Evolutionary conservation across 2,113 vertebrate genomes (phyloP).

Genomic region (Hypocryptadius cinnamomeus): DNA sequence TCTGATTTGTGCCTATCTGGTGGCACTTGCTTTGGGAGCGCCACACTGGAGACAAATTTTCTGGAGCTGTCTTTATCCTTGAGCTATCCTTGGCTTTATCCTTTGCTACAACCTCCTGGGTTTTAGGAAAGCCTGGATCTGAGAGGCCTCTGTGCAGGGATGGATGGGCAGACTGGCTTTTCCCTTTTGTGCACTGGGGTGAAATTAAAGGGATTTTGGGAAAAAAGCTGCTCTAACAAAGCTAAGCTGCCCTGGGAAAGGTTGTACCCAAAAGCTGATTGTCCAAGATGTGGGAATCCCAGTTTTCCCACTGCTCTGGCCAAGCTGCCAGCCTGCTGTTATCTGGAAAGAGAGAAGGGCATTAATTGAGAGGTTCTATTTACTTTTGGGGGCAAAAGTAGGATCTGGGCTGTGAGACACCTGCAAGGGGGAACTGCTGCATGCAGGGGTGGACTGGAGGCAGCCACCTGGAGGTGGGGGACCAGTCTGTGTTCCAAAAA

Average conservation of each 20-base stretch:
- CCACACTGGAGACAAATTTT: fast-evolving
- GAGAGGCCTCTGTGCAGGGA: neutral
- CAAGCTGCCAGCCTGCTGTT: neutral
- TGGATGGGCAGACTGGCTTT: neutral
- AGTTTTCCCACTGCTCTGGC: neutral
- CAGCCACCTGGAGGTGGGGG: neutral
- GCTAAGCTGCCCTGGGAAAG: neutral
- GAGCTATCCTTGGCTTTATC: neutral
- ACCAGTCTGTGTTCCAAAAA: neutral
- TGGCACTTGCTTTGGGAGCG: neutral
- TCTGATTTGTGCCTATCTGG: neutral
- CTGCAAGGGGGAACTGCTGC: neutral
- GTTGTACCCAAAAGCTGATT: neutral
- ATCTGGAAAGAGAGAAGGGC: neutral
- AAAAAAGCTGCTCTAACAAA: neutral
- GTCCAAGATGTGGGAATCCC: neutral
- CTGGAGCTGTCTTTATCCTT: neutral
- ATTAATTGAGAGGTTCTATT: neutral
- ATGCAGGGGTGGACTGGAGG: neutral
- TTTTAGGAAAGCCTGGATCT: neutral
- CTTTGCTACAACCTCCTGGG: neutral
- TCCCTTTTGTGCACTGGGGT: neutral
- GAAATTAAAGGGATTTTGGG: neutral
- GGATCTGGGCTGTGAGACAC: neutral
- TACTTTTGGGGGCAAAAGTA: neutral